Conservation (phyloP, 2,888 invertebrate species). For the Calliphora vomitoria region DNA sequence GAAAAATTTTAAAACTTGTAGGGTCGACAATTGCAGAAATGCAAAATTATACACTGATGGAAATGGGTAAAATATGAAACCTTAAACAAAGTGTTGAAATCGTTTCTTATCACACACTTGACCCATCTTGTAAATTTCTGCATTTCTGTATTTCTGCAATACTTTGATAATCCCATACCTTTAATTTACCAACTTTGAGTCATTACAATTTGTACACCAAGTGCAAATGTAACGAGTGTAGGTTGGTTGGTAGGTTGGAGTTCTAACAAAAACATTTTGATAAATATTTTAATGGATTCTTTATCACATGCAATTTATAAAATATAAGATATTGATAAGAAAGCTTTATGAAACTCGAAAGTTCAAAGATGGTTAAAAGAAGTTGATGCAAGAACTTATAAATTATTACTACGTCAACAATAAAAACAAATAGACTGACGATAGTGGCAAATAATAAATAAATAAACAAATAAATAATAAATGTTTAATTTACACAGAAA, state of each 20-base stretch:
- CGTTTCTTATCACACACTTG: no score
- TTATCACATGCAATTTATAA: not conserved
- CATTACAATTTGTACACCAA: not conserved
- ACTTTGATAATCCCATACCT: not conserved
- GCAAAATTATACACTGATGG: no score
- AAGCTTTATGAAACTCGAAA: not conserved
- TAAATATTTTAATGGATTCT: slow-evolving; percentile 1
- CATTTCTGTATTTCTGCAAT: no score
- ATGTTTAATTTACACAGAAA: not conserved
- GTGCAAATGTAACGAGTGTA: not conserved
- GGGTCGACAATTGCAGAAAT: no score
- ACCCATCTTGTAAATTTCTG: no score
- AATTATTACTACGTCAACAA: not conserved
- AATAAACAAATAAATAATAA: not conserved
- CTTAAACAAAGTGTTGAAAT: no score
- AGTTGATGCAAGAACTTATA: not conserved
- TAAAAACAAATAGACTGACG: not conserved
- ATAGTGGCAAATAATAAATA: not conserved
- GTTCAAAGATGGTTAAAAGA: not conserved
- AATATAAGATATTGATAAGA: not conserved
- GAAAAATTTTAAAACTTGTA: no score
- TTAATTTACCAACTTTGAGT: not conserved
- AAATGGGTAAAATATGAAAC: no score
- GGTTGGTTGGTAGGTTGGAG: not conserved
- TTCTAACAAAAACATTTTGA: not conserved